Evolutionary conservation across 2,888 invertebrate species (phyloP), one percentile per base, ranked within the genome.

Genomic region (Harpalus rubripes): DNA sequence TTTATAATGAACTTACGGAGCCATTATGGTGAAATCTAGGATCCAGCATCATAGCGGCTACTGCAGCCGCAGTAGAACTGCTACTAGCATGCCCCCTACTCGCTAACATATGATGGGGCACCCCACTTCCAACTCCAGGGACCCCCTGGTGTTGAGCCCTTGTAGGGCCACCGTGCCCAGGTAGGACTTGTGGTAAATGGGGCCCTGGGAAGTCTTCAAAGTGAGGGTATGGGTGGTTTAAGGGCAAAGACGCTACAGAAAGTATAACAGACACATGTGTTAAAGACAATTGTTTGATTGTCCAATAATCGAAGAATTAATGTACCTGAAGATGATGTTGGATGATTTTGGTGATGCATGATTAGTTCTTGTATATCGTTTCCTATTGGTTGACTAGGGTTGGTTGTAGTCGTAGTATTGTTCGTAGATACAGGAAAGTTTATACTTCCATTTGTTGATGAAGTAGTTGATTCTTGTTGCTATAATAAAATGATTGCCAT

Each of bases 41-140:
- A 89, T 92, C 92, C 32, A 92, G 87, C 92, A 92, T 92, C 92
- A 92, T 92, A 16, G 92, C 92, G 5, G 92, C 92, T 7, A 91
- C 91, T 15, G 91, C 91, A 12, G 92, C 92, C 2, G 91, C 91
- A 1, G 91, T 91, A 3, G 91, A 90, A 12, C 90, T 91, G 1
- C 91, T 90, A 15, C 90, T 90, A 0, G 91, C 88, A 87, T 91
- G 90, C 86, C 90, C 81, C 0, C 85, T 52, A 5, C 65, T n/a
- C 1, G 84, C 78, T 56, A 91, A 86, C 91, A 91, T 91, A 81
- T 91, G 91, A 87, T 91, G 91, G 86, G 90, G 90, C 16, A 90
- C 90, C 58, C 90, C 87, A 76, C 88, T 87, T 72, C 90, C 90
- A 2, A 74, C 72, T 6, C 68, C 32, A 6, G 26, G 7, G 8